A percentile compares a stretch with the other conserved stretches of the same genome.
Evolutionary conservation across 2,888 invertebrate genomes (phyloP).

Genomic region (Hermaeophaga mercurialis): DNA sequence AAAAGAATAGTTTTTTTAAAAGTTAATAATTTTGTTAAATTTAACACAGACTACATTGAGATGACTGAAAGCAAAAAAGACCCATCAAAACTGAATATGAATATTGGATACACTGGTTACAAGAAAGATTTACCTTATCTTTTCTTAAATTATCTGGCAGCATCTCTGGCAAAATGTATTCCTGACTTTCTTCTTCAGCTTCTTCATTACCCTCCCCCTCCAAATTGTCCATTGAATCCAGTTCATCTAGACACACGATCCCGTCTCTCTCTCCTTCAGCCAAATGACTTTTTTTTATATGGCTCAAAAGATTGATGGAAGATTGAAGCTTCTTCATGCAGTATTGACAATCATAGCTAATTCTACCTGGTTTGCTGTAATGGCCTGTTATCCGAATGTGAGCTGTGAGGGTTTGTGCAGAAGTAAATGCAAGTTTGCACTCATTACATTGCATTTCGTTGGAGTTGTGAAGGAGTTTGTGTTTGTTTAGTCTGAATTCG

Average conservation of each 20-base stretch:
- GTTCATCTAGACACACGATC: constrained; percentile 63
- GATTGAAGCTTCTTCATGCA: constrained; percentile 76
- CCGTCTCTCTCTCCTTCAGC: constrained; percentile 69
- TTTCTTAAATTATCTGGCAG: constrained; percentile 35
- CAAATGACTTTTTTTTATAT: constrained; percentile 70
- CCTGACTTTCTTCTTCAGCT: constrained; percentile 39
- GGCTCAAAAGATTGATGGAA: constrained; percentile 71
- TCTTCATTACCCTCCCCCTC: constrained; percentile 46
- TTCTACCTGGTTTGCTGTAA: constrained; percentile 32
- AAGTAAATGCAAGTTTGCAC: constrained; percentile 62
- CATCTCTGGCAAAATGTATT: constrained; percentile 44
- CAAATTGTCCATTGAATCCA: constrained; percentile 41
- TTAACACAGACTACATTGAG: too few relatives aligned
- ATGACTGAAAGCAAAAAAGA: too few relatives aligned
- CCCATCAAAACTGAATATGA: not conserved
- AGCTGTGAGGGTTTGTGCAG: constrained; percentile 55
- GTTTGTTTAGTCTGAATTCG: constrained; percentile 71
- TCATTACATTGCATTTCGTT: constrained; percentile 61
- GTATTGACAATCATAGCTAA: constrained; percentile 67
- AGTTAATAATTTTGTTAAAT: too few relatives aligned
- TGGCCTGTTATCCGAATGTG: constrained; percentile 67
- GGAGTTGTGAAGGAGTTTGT: constrained; percentile 68
- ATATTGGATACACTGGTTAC: constrained; percentile 4
- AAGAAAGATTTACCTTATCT: constrained; percentile 33
- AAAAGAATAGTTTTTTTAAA: too few relatives aligned